Conservation (phyloP, 2,888 invertebrate species). For the Trichogramma dendrolimi region DNA sequence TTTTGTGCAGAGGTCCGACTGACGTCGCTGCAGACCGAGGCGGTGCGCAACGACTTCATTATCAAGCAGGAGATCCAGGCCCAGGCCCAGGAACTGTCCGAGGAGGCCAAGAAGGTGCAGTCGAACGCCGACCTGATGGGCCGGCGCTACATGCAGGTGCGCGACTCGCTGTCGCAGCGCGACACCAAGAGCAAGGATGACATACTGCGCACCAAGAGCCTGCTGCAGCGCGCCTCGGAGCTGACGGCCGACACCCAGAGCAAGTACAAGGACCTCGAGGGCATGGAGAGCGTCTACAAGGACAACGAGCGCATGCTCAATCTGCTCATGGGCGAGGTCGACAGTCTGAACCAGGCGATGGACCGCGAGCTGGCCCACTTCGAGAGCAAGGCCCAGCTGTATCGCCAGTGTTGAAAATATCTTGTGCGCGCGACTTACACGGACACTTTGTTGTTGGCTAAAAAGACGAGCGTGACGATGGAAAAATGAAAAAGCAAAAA, state of each 20-base stretch:
- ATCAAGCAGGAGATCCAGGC: slow-evolving; percentile 70
- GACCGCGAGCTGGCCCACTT: slow-evolving; percentile 60
- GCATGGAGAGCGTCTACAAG: slow-evolving; percentile 67
- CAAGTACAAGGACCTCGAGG: slow-evolving; percentile 68
- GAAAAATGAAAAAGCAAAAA: no score
- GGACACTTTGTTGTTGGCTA: no score
- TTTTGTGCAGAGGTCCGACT: slow-evolving; percentile 53
- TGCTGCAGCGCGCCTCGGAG: slow-evolving; percentile 76
- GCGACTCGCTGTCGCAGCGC: slow-evolving; percentile 67
- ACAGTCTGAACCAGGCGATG: slow-evolving; percentile 63
- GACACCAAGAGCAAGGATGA: slow-evolving; percentile 73
- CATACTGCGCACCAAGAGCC: slow-evolving; percentile 71
- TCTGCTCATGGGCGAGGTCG: slow-evolving; percentile 60
- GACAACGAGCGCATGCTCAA: slow-evolving; percentile 62
- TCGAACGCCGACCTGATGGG: slow-evolving; percentile 59
- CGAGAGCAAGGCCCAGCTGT: slow-evolving; percentile 60
- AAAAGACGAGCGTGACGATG: no score
- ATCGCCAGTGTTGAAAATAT: slow-evolving; percentile 56
- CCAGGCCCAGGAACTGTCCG: slow-evolving; percentile 69
- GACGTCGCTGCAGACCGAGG: slow-evolving; percentile 73
- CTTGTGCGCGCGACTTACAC: no score
- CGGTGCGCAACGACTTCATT: slow-evolving; percentile 75
- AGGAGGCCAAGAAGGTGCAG: slow-evolving; percentile 62
- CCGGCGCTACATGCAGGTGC: slow-evolving; percentile 68
- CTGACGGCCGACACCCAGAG: slow-evolving; percentile 75